A percentile compares a stretch with the other conserved stretches of the same genome.
Evolutionary conservation across 2,797 vertebrate genomes (phyloP).

Genomic region (Vireo griseus): DNA sequence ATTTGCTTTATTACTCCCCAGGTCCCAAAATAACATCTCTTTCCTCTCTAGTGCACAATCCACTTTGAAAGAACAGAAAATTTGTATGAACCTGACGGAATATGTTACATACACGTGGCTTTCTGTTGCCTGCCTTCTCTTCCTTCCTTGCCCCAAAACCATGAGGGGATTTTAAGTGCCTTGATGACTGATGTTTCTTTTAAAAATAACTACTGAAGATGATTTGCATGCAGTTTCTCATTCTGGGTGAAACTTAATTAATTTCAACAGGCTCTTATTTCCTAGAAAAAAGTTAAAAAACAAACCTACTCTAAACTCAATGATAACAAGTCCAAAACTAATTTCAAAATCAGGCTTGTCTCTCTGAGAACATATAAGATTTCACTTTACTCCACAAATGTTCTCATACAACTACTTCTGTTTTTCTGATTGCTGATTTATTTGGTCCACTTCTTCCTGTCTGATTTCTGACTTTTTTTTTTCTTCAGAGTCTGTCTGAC

Average conservation of each 20-base stretch:
- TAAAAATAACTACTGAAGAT: neutral
- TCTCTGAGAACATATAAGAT: neutral
- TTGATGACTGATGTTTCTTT: neutral
- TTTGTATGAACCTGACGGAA: neutral
- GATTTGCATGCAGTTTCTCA: neutral
- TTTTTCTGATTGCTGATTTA: neutral
- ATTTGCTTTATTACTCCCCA: neutral
- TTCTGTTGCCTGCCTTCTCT: neutral
- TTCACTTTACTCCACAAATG: neutral
- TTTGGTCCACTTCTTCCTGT: neutral
- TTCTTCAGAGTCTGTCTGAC: neutral
- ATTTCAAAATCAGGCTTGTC: rapidly evolving
- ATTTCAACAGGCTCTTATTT: neutral
- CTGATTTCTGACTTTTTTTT: neutral
- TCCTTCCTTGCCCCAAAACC: neutral
- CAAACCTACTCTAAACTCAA: neutral
- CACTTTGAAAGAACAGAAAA: neutral
- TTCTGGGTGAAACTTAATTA: neutral
- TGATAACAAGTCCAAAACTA: neutral
- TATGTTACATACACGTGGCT: neutral
- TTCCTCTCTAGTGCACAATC: neutral
- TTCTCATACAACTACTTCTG: neutral
- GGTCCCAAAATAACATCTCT: neutral
- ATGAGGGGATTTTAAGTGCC: neutral
- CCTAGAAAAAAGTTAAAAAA: neutral